Percentiles rank a stretch among this genome's conserved stretches.
These are phyloP conservation scores for Thecophora atra DNA, from an alignment of 2,888 invertebrate species.

Conservation along the genomic window DNA sequence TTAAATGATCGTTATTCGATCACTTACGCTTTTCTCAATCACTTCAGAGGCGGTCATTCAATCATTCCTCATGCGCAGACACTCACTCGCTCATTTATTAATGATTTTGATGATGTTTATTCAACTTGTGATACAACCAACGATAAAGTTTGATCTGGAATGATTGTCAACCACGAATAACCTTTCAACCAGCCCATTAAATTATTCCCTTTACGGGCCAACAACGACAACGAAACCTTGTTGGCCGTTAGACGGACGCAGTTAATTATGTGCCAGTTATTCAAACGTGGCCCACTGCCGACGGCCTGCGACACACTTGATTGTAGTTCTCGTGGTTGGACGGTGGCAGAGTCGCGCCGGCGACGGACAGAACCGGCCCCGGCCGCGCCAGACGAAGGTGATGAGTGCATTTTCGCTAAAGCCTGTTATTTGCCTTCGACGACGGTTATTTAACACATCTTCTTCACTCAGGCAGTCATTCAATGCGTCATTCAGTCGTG, in stretches of 20 bases:
- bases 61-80: too few relatives aligned
- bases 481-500: conserved; percentile 33
- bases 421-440: conserved; percentile 26
- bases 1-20: conserved; percentile 23
- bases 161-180: conserved; percentile 8
- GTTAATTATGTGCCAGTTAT: conserved; percentile 10
- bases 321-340: neutral
- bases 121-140: neutral
- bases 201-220: neutral
- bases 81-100: conserved; percentile 17
- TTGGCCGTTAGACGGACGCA: neutral
- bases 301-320: conserved; percentile 2
- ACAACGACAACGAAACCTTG: conserved; percentile 14
- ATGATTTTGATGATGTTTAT: neutral
- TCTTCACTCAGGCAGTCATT: conserved; percentile 14
- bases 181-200: conserved; percentile 2
- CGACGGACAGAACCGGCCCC: neutral
- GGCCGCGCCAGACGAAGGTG: conserved; percentile 40
- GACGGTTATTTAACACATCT: conserved; percentile 20
- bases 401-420: conserved; percentile 46
- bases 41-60: too few relatives aligned
- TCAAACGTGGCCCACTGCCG: conserved; percentile 18
- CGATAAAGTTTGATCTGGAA: neutral
- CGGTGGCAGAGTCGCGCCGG: neutral
- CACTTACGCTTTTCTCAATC: neutral